These are phyloP conservation scores for Poeciliopsis presidionis DNA, from an alignment of 2,797 vertebrate species.

Conservation along the genomic window DNA sequence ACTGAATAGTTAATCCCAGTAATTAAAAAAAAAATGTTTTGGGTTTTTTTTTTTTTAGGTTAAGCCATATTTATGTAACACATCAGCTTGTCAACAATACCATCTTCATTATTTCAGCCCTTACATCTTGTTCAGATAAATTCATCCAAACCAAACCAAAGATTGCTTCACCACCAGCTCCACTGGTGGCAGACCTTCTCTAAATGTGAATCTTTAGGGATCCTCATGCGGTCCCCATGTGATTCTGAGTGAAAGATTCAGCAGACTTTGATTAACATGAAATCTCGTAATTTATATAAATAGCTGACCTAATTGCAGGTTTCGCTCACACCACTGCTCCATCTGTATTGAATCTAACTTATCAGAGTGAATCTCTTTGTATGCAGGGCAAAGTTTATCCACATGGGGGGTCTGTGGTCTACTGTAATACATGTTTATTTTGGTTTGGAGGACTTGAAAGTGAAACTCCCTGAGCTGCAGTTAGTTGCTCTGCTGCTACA, in stretches of 20 bases:
- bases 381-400: conserved; percentile 29
- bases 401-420: conserved; percentile 68
- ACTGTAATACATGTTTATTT: conserved; percentile 72
- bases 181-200: conserved; percentile 1
- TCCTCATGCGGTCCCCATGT: neutral
- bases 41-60: neutral
- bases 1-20: neutral
- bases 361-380: conserved; percentile 31
- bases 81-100: neutral
- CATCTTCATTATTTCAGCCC: neutral
- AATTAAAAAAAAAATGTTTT: neutral
- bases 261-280: conserved; percentile 31
- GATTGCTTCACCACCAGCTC: neutral
- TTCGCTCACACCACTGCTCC: conserved; percentile 8
- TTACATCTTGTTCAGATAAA: neutral
- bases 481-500: conserved; percentile 69
- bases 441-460: conserved; percentile 64
- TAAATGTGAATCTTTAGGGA: conserved; percentile 4
- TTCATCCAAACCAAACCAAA: neutral
- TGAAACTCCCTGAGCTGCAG: conserved; percentile 74
- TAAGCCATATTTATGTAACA: neutral
- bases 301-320: conserved; percentile 34
- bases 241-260: conserved; percentile 22
- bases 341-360: conserved; percentile 38
- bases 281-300: conserved; percentile 40